Conservation (phyloP, 2,888 invertebrate genomes). For the Sthenelais limicola region DNA sequence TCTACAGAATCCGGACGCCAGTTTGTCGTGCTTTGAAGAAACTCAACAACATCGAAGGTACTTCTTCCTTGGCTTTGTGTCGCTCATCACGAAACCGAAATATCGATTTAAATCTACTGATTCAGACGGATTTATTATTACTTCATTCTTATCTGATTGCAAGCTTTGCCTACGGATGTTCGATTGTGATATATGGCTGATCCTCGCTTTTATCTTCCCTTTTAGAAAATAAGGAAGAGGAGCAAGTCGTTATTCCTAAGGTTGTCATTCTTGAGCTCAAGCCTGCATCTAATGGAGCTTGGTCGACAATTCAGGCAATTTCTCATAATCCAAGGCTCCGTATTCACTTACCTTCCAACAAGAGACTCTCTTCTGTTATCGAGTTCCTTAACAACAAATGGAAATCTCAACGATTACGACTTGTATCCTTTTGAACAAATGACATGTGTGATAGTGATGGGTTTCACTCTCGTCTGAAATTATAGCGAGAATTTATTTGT, state of each 20-base stretch:
- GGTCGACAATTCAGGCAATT: slow-evolving; percentile 85
- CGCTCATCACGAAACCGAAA: too few species aligned
- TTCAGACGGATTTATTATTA: too few species aligned
- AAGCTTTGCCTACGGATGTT: too few species aligned
- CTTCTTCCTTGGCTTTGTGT: too few species aligned
- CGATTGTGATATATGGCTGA: too few species aligned
- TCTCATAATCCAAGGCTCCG: slow-evolving; percentile 92
- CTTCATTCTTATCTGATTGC: too few species aligned
- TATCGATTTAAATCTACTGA: too few species aligned
- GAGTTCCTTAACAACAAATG: slow-evolving; percentile 50
- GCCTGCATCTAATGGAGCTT: slow-evolving; percentile 85
- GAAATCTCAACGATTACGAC: slow-evolving; percentile 42
- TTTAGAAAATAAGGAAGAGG: slow-evolving; percentile 37
- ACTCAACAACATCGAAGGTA: slow-evolving; percentile 90
- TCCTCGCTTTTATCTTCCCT: too few species aligned
- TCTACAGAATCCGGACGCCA: slow-evolving; percentile 89
- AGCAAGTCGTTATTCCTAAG: slow-evolving; percentile 77
- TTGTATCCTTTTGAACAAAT: slow-evolving; percentile 45
- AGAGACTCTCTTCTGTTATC: slow-evolving; percentile 43
- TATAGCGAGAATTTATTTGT: too few species aligned
- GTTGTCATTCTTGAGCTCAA: slow-evolving; percentile 83
- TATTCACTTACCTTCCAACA: slow-evolving; percentile 79
- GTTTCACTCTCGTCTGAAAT: too few species aligned
- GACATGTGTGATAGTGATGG: too few species aligned
- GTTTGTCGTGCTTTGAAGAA: slow-evolving; percentile 90